Evolutionary conservation across 2,888 invertebrate genomes (phyloP).

Genomic region (Marronus borbonicus): DNA sequence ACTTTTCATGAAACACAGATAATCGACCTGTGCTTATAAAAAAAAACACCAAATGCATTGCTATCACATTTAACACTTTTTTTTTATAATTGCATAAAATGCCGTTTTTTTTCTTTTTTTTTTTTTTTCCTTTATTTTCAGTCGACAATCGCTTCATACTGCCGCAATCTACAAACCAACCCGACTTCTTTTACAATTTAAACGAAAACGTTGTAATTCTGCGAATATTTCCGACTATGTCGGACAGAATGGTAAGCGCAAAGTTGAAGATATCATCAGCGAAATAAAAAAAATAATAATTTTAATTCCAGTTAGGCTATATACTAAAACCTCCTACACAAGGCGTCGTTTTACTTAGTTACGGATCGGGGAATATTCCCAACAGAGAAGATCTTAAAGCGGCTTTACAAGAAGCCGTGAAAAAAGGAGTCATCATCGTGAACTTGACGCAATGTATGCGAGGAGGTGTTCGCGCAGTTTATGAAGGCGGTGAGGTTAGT

Average conservation of each 20-base stretch:
- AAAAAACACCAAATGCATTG: too few species aligned
- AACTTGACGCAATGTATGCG: conserved; percentile 93
- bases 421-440: conserved; percentile 87
- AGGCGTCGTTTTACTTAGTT: conserved; percentile 92
- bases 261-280: neutral
- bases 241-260: conserved; percentile 75
- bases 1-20: too few species aligned
- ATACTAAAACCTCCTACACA: conserved; percentile 81
- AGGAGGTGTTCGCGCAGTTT: conserved; percentile 84
- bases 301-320: conserved; percentile 72
- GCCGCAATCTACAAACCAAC: neutral
- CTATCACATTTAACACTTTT: too few species aligned
- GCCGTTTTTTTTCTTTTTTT: too few species aligned
- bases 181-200: conserved; percentile 78
- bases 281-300: neutral
- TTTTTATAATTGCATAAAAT: too few species aligned
- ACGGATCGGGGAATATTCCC: conserved; percentile 95
- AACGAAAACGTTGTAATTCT: conserved; percentile 90
- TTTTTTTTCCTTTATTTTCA: neutral
- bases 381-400: conserved; percentile 85
- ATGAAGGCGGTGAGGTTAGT: conserved; percentile 88
- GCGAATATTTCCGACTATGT: conserved; percentile 93
- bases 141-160: neutral
- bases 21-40: too few species aligned
- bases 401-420: conserved; percentile 80